Base-by-base conservation (phyloP, 2,888 invertebrate species). In the Auanema sp. region DNA sequence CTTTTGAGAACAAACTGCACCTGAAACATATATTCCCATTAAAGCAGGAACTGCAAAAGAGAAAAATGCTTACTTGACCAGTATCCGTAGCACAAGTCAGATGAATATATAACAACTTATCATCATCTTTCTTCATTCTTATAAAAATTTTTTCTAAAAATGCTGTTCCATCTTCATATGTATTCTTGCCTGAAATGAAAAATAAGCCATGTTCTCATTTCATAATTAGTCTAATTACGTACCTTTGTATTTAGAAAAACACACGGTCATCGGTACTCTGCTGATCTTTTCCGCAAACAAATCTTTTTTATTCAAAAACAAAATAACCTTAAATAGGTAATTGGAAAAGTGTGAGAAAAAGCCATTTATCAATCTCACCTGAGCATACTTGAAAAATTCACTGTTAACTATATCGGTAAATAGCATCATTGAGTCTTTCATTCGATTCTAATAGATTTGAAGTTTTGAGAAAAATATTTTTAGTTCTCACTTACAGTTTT, bases 331-430 rank as follows among this genome's bases (percentile, higher is more conserved):
- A 14, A 59, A 40, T 2, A 84, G 61, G 65, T 10, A 68, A 66
- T 58, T 68, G 68, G n/a, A 58, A 94, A 16, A 47, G 21, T 5
- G 10, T 47, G 33, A 33, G 33, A 33, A 43, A 43, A 43, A 47
- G 21, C 47, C 16, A 47, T 18, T 47, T 16, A 51, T 40, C n/a
- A 24, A 10, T 11, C 11, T n/a, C 14, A 59, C 59, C 59, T 59
- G 60, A 12, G 60, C 18, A 47, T 53, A 54, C 10, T 40, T 25
- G 87, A 99, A 98, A 95, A 97, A 98, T 88, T 97, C 96, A 88
- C 97, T 98, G 89, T 98, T 98, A 89, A 97, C 97, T 87, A 98
- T 97, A 72, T 96, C 96, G 87, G 97, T 96, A 87, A 98, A 98
- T 83, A 98, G 88, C 87, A 97, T 97, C 86, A 98, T 89, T 86